Evolutionary conservation across 2,888 invertebrate species (phyloP).

Genomic region (Volucella inflata): DNA sequence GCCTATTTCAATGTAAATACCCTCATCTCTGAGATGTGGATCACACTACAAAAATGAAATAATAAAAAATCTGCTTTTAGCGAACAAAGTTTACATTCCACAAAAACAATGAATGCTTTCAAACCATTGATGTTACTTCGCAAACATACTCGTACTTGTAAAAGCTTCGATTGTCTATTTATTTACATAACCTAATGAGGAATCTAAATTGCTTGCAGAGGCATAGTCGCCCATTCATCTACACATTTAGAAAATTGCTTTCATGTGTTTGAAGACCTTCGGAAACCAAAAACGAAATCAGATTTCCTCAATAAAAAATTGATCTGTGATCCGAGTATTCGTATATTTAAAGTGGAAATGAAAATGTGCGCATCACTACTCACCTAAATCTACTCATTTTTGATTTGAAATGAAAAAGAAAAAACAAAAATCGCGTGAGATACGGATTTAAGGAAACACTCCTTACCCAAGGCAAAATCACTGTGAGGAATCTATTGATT

Average conservation of each 20-base stretch:
- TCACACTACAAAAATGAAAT: background rate
- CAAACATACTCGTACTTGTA: background rate
- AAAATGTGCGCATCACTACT: conserved; percentile 31
- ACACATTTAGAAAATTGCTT: conserved; percentile 7
- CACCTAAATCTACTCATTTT: conserved; percentile 28
- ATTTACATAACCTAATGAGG: conserved; percentile 12
- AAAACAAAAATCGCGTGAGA: conserved; percentile 29
- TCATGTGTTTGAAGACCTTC: conserved; percentile 2
- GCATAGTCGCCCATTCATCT: conserved; percentile 5
- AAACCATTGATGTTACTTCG: background rate
- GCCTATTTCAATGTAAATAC: conserved; percentile 4
- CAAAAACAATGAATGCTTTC: background rate
- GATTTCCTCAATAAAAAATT: background rate
- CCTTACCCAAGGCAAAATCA: conserved; percentile 31
- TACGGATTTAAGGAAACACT: conserved; percentile 15
- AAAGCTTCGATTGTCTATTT: conserved; percentile 39
- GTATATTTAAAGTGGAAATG: no score
- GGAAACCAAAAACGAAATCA: background rate
- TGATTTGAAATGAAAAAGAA: conserved; percentile 11
- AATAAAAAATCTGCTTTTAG: background rate
- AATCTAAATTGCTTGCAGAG: conserved; percentile 6
- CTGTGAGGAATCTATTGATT: conserved; percentile 57
- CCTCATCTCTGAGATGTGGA: conserved; percentile 5
- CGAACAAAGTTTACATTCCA: background rate
- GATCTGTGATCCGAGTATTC: background rate